Evolutionary conservation across 2,797 vertebrate genomes (phyloP).

Genomic region (Alectoris magna): DNA sequence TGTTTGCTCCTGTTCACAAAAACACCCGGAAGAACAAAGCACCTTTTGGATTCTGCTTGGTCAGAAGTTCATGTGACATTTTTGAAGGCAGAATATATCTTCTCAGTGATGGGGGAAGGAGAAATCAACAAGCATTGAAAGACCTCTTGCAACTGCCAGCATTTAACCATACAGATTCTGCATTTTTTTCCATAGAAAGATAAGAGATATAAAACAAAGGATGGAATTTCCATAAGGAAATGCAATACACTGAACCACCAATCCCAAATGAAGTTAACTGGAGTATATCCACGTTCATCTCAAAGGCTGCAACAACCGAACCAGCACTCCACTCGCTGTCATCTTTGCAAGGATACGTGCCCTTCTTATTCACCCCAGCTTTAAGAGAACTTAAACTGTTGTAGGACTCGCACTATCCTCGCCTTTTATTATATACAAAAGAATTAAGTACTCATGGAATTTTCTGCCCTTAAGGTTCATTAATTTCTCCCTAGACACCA

Average conservation of each 20-base stretch:
- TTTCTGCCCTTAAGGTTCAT: not conserved
- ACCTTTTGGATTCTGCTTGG: not conserved
- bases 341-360: accelerated
- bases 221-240: not conserved
- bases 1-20: not conserved
- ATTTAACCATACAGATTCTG: not conserved
- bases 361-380: not conserved
- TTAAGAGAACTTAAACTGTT: not conserved
- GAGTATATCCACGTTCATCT: not conserved
- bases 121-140: not conserved
- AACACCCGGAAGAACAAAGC: accelerated
- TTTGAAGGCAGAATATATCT: no score
- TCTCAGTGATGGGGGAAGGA: not conserved
- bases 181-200: not conserved
- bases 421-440: not conserved
- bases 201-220: not conserved
- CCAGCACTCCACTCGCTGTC: not conserved
- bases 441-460: not conserved
- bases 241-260: not conserved
- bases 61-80: not conserved
- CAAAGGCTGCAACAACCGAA: not conserved
- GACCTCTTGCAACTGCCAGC: not conserved
- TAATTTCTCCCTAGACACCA: not conserved
- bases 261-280: not conserved
- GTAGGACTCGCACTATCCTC: accelerated